phyloP scores from a whole-genome alignment of 1,140 invertebrate species.

The Bicyclus anynana region DNA sequence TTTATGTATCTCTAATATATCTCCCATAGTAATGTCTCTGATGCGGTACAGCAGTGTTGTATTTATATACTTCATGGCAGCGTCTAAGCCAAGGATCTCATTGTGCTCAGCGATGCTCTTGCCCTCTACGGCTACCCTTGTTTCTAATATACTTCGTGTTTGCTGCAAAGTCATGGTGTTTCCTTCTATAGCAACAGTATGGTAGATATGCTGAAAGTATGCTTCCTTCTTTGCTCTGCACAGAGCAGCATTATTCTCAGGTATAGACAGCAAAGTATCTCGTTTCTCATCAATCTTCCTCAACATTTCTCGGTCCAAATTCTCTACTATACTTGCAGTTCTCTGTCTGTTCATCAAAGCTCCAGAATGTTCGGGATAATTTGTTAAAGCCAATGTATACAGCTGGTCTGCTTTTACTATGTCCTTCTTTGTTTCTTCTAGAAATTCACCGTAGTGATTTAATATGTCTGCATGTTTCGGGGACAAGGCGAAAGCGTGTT shows the following conservation, averaged over 20 bases:
- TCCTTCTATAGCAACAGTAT: slow-evolving; percentile 98
- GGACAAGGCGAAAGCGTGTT: slow-evolving; percentile 93
- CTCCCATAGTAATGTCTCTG: slow-evolving; percentile 85
- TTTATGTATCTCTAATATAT: slow-evolving; percentile 95
- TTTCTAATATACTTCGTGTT: slow-evolving; percentile 95
- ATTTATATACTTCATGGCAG: slow-evolving; percentile 97
- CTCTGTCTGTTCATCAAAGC: slow-evolving; percentile 90
- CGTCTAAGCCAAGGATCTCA: slow-evolving; percentile 95
- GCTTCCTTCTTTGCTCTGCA: slow-evolving; percentile 94
- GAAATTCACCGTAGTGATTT: slow-evolving; percentile 95
- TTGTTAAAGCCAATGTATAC: slow-evolving; percentile 88
- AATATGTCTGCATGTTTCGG: slow-evolving; percentile 95
- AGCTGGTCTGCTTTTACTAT: slow-evolving; percentile 93
- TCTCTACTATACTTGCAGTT: slow-evolving; percentile 92
- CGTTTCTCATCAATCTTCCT: slow-evolving; percentile 92
- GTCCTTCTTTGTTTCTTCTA: slow-evolving; percentile 92
- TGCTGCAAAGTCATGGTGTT: slow-evolving; percentile 97
- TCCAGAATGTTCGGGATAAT: slow-evolving; percentile 88
- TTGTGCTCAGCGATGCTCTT: slow-evolving; percentile 98
- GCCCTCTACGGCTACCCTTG: slow-evolving; percentile 92
- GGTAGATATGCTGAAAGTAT: slow-evolving; percentile 97
- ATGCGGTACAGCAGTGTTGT: slow-evolving; percentile 89
- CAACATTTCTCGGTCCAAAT: slow-evolving; percentile 89
- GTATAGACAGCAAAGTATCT: slow-evolving; percentile 87
- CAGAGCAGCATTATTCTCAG: slow-evolving; percentile 87